These are phyloP conservation scores for Notothenia coriiceps DNA, from an alignment of 2,113 vertebrate species.

Conservation along the genomic window DNA sequence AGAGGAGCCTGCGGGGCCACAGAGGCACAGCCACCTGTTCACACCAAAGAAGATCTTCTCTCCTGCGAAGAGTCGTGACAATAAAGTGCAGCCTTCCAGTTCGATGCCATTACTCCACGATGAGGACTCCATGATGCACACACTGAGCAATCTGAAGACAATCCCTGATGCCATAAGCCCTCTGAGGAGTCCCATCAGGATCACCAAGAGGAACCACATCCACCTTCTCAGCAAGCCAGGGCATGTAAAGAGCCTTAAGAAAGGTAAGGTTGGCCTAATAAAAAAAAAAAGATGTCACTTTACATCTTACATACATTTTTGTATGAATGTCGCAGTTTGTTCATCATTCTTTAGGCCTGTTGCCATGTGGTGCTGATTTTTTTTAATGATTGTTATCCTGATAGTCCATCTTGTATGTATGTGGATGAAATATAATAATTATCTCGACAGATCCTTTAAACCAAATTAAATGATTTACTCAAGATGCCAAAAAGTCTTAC, in stretches of 20 bases:
- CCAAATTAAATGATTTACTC: background rate
- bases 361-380: no score
- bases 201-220: constrained; percentile 81
- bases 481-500: background rate
- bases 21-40: constrained; percentile 1
- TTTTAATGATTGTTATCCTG: background rate
- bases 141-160: constrained; percentile 88
- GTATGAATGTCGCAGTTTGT: no score
- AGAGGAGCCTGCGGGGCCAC: constrained; percentile 19
- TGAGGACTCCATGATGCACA: constrained; percentile 93
- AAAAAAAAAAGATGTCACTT: background rate
- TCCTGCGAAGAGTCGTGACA: constrained; percentile 69
- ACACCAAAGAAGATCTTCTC: constrained; percentile 62
- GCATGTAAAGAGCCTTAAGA: constrained; percentile 86
- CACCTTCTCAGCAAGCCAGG: constrained; percentile 83
- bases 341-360: no score
- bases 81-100: constrained; percentile 45
- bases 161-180: constrained; percentile 95
- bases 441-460: background rate
- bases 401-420: background rate
- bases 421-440: background rate
- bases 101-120: constrained; percentile 81
- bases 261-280: constrained; percentile 83
- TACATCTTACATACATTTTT: background rate
- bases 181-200: constrained; percentile 91